Percentiles rank a stretch among this genome's conserved stretches.
Conservation (phyloP, 2,888 invertebrate genomes). For the Pediacus dermestoides region DNA sequence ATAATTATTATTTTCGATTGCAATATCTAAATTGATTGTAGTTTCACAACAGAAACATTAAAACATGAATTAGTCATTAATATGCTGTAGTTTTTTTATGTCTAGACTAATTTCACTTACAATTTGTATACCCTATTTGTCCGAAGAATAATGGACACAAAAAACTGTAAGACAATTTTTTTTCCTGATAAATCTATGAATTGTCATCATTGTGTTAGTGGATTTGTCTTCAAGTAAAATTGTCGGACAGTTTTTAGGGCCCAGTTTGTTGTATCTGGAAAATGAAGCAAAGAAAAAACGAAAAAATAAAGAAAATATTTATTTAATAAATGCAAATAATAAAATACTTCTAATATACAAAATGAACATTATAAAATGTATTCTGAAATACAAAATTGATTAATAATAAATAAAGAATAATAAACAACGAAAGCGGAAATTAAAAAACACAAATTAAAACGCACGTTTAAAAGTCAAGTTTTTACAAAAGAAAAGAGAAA, state of each 20-base stretch:
- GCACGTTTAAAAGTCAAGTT: slow-evolving; percentile 26
- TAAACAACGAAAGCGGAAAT: slow-evolving; percentile 21
- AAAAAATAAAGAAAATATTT: slow-evolving; percentile 27
- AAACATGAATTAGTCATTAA: no score
- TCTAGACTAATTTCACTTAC: background rate
- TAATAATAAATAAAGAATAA: slow-evolving; percentile 18
- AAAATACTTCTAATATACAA: slow-evolving; percentile 19
- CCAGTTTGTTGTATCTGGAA: background rate
- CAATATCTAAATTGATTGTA: no score
- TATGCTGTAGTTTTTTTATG: background rate
- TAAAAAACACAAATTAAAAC: slow-evolving; percentile 21
- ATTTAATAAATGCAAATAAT: slow-evolving; percentile 30
- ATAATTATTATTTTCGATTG: no score
- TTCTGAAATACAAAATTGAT: slow-evolving; percentile 25
- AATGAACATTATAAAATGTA: slow-evolving; percentile 3
- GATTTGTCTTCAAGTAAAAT: no score
- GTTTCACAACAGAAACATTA: no score
- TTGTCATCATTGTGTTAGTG: no score
- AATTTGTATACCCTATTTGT: slow-evolving; percentile 44
- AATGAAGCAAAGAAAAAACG: slow-evolving; percentile 20
- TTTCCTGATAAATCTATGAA: slow-evolving; percentile 12
- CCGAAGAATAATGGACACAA: slow-evolving; percentile 30
- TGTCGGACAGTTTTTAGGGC: no score
- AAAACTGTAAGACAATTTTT: slow-evolving; percentile 1
- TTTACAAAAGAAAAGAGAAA: slow-evolving; percentile 22